Evolutionary conservation across 53 echinoderm and acorn worm genomes (phyloP).

Genomic region (Actinopyga echinites): DNA sequence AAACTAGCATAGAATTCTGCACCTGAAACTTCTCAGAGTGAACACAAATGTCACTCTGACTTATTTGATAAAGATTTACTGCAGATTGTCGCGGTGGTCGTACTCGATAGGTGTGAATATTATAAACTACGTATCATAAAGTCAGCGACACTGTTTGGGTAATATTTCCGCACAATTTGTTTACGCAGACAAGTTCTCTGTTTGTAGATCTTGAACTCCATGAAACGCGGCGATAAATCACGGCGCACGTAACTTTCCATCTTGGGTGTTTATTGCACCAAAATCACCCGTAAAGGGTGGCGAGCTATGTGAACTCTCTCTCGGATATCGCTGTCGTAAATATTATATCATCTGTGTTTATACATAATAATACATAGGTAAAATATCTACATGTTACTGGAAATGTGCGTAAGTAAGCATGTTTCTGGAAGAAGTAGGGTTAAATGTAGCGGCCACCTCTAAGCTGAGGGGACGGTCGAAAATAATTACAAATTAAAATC

Average conservation of each 20-base stretch:
- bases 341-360: neutral
- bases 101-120: conserved; percentile 33
- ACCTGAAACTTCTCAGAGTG: neutral
- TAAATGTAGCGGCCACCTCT: conserved; percentile 9
- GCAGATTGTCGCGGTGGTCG: conserved; percentile 24
- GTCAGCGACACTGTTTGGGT: conserved; percentile 29
- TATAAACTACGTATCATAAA: conserved; percentile 34
- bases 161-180: conserved; percentile 41
- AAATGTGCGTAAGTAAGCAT: conserved; percentile 2
- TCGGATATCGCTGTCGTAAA: neutral
- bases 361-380: neutral
- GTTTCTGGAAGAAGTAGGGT: neutral
- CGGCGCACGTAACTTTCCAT: neutral
- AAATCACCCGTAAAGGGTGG: neutral
- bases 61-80: conserved; percentile 42
- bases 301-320: conserved; percentile 13
- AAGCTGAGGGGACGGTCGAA: neutral
- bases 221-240: conserved; percentile 13
- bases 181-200: conserved; percentile 13
- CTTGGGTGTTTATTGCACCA: neutral
- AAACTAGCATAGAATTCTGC: too few species aligned
- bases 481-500: too few species aligned
- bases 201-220: neutral
- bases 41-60: conserved; percentile 14
- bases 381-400: neutral